Evolutionary conservation across 2,888 invertebrate species (phyloP), one percentile per base, ranked within the genome.

Genomic region (Drosophila demipolita): DNA sequence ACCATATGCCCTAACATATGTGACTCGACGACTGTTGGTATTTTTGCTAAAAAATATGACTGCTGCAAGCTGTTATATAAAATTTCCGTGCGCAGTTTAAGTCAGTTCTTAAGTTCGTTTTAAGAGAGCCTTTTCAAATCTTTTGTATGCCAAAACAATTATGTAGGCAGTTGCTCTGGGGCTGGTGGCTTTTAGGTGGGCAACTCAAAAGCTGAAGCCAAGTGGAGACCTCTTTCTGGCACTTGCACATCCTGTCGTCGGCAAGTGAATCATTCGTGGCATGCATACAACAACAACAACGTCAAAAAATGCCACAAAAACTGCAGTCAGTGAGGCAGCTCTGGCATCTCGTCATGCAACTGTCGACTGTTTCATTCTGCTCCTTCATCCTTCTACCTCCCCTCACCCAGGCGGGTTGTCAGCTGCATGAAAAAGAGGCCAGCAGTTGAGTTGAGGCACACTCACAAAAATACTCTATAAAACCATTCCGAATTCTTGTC

Each of bases 341-440:
- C 76, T 67, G 83, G 83, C 87, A 82, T 82, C 85, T 78, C 85
- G 87, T 89, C 88, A 86, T 82, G 88, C 88, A 89, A 89, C 90
- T 89, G 85, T 84, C 82, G 89, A 72, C 88, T 74, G 78, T 83
- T 74, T 67, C 78, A 65, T 68, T 68, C 64, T 65, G 72, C 53
- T 65, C 66, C 76, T 61, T 73, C 17, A 40, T 29, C 48, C 26
- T 38, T 8, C 29, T 8, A 29, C 20, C 26, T 40, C 35, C 36
- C 57, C 11, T 17, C 11, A 23, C 32, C 75, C 54, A 65, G 54
- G 57, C 68, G 73, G 75, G 77, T 79, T 73, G 89, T 89, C 87
- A 81, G 71, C 71, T 62, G 75, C 17, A 40, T 20, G 29, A 74
- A 71, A 81, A 83, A 85, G 83, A 88, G 83, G 88, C 83, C 88